Evolutionary conservation across 2,888 invertebrate genomes (phyloP).

Genomic region (Polia nebulosa): DNA sequence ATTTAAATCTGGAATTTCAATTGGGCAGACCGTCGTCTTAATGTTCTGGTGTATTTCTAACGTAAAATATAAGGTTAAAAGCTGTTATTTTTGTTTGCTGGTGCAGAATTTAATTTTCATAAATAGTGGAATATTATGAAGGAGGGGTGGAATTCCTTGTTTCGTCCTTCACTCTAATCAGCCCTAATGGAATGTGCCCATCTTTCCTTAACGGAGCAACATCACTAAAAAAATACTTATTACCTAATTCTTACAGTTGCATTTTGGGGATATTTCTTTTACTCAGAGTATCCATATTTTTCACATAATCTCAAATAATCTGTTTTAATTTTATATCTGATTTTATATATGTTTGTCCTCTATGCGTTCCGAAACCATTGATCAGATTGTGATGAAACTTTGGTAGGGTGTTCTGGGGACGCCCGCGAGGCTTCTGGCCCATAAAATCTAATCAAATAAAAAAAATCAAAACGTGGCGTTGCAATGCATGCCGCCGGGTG

Average conservation of each 20-base stretch:
- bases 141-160: conserved; percentile 3
- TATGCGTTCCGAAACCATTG: too few relatives aligned
- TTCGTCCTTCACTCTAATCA: neutral
- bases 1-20: conserved; percentile 35
- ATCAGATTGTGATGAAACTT: too few relatives aligned
- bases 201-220: neutral
- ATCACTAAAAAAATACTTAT: neutral
- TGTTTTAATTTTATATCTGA: too few relatives aligned
- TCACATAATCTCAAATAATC: too few relatives aligned
- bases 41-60: conserved; percentile 26
- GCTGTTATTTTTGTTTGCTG: conserved; percentile 2
- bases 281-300: too few relatives aligned
- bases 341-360: too few relatives aligned
- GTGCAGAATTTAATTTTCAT: neutral
- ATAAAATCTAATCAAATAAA: too few relatives aligned
- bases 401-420: too few relatives aligned
- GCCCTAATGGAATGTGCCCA: neutral
- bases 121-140: neutral
- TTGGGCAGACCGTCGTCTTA: neutral
- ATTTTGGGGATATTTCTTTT: too few relatives aligned
- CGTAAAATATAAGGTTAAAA: neutral
- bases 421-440: too few relatives aligned
- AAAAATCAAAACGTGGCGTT: too few relatives aligned
- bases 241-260: neutral
- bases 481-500: too few relatives aligned